Evolutionary conservation across 92 coral and sea anemone genomes (phyloP).

Genomic region (Actinernus sp.): DNA sequence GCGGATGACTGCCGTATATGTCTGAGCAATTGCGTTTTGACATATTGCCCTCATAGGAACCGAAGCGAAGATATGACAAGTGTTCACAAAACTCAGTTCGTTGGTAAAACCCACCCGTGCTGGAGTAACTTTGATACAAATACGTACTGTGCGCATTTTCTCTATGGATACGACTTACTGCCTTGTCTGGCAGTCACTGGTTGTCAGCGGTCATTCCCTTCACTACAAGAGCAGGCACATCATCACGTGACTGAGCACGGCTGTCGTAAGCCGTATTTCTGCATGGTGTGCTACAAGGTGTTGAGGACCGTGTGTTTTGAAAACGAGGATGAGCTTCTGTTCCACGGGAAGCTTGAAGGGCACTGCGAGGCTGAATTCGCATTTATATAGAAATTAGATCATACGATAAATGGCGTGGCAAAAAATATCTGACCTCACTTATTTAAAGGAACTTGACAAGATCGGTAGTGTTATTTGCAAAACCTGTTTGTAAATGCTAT

Average conservation of each 20-base stretch:
- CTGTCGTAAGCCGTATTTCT: constrained; percentile 79
- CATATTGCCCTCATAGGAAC: constrained; percentile 73
- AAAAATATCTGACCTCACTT: no score
- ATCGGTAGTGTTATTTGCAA: no score
- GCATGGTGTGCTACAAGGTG: constrained; percentile 81
- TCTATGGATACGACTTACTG: constrained; percentile 76
- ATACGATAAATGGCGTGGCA: no score
- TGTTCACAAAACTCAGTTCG: constrained; percentile 69
- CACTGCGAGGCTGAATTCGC: constrained; percentile 92
- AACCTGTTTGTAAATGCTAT: no score
- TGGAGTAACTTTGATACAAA: constrained; percentile 71
- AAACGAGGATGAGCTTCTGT: constrained; percentile 76
- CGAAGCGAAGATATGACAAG: constrained; percentile 71
- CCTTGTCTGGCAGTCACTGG: constrained; percentile 90
- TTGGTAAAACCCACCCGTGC: constrained; percentile 89
- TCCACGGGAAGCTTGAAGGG: constrained; percentile 81
- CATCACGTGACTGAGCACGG: constrained; percentile 94
- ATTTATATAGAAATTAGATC: constrained; percentile 53
- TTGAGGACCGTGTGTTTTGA: constrained; percentile 76
- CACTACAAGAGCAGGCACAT: constrained; percentile 88
- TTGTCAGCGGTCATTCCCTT: constrained; percentile 72
- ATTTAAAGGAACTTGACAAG: constrained; percentile 22
- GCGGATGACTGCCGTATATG: constrained; percentile 58
- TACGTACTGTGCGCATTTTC: constrained; percentile 77
- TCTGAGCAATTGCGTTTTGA: constrained; percentile 63